A percentile compares a stretch with the other conserved stretches of the same genome.
phyloP scores from a whole-genome alignment of 2,888 invertebrate species.

The Agriopis aurantiaria region DNA sequence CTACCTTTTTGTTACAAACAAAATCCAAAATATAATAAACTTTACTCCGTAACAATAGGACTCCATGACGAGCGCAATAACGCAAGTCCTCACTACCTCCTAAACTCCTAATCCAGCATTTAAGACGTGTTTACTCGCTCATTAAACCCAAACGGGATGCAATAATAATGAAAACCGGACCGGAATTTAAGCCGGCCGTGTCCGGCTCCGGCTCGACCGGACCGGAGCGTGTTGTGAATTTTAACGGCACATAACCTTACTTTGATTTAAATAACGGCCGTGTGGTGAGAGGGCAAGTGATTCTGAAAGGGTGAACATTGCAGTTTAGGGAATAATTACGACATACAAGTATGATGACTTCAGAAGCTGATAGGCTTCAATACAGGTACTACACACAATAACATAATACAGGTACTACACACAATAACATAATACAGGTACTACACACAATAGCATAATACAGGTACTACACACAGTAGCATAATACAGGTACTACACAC shows the following conservation, averaged over 20 bases:
- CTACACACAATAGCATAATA: too few species aligned
- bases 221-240: conserved; percentile 27
- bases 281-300: conserved; percentile 27
- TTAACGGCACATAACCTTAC: conserved; percentile 27
- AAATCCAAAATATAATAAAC: too few species aligned
- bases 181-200: conserved; percentile 25
- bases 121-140: conserved; percentile 39
- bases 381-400: too few species aligned
- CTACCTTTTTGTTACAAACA: too few species aligned
- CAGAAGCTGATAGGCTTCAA: not conserved
- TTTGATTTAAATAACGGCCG: conserved; percentile 31
- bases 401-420: too few species aligned
- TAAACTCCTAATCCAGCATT: conserved; percentile 27
- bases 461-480: too few species aligned
- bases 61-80: conserved; percentile 2
- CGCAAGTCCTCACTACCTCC: conserved; percentile 10
- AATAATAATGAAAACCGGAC: conserved; percentile 36
- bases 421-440: too few species aligned
- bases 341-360: not conserved
- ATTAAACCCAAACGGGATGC: conserved; percentile 40
- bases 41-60: not conserved
- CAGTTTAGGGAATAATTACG: conserved; percentile 8
- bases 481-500: too few species aligned
- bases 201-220: conserved; percentile 14
- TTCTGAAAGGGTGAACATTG: conserved; percentile 13